Evolutionary conservation across 1,140 invertebrate genomes (phyloP), one percentile per base, ranked within the genome.

Genomic region (Asobara japonica): DNA sequence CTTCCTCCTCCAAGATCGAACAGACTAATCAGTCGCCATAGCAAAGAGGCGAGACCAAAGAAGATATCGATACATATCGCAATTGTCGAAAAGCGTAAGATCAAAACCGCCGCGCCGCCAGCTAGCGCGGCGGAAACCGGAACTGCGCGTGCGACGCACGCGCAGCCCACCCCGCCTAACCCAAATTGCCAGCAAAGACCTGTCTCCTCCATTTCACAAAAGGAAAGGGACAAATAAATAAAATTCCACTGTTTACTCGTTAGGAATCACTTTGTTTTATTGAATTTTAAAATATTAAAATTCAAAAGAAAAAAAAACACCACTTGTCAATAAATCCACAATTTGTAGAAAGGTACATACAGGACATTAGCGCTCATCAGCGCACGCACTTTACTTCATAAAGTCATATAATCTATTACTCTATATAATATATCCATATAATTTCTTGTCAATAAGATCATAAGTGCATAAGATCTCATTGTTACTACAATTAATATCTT

Each of bases 311-410:
- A 22, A 51, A 60, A 51, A 56, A 72, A 65, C 27, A 60, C 27
- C 65, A 71, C 69, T 66, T 67, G 67, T 33, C n/a, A 56, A 38
- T 65, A 74, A 66, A 38, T 51, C 45, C 75, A 75, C 69, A 16
- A 69, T 74, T 41, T 45, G 56, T 79, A 77, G 70, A 79, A 78
- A 75, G 71, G 73, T 78, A 79, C 75, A 80, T 74, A 75, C 68
- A 56, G 65, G 74, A 78, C 77, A 74, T 74, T 62, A 56, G 69
- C 36, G 66, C 33, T 65, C 60, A 45, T 45, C 69, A 38, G 70
- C 62, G 74, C 65, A 70, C 60, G 64, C 65, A 64, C 73, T 36
- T 69, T 36, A 62, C 31, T 73, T 64, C 41, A 36, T 48, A 72
- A 41, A 60, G 67, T 60, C 16, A 38, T 70, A 70, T 36, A 30